Percentiles rank a stretch among this genome's conserved stretches.
Conservation (phyloP, 2,113 vertebrate species). For the Takifugu flavidus region DNA sequence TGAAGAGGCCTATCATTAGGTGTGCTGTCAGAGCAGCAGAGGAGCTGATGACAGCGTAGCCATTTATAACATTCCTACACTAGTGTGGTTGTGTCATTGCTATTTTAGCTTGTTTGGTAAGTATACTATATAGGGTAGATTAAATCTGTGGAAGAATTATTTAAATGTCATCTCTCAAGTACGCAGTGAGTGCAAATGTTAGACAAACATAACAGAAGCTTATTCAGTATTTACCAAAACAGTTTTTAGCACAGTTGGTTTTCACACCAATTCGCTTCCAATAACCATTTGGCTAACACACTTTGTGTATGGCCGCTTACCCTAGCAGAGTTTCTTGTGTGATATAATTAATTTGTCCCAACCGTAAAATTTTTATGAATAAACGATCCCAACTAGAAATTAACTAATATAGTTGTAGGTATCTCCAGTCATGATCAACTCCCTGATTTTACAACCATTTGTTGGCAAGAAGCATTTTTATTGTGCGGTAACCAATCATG, state of each 20-base stretch:
- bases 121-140: constrained; percentile 20
- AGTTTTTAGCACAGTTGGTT: constrained; percentile 46
- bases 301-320: constrained; percentile 15
- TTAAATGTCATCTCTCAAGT: constrained; percentile 32
- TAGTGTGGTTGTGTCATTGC: too few species aligned
- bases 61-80: too few species aligned
- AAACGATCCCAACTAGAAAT: too few species aligned
- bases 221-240: constrained; percentile 55
- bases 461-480: too few species aligned
- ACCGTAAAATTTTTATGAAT: too few species aligned
- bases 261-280: constrained; percentile 40
- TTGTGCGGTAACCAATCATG: too few species aligned
- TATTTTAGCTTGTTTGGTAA: not conserved
- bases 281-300: constrained; percentile 36
- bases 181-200: constrained; percentile 33
- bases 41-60: too few species aligned
- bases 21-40: too few species aligned
- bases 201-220: constrained; percentile 19
- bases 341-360: not conserved
- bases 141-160: constrained; percentile 9
- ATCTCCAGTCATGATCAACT: too few species aligned
- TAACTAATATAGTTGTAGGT: too few species aligned
- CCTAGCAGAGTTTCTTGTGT: constrained; percentile 9
- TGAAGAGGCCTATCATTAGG: too few species aligned
- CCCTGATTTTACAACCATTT: too few species aligned